Evolutionary conservation across 1,140 invertebrate species (phyloP), one percentile per base, ranked within the genome.

Genomic region (Musca domestica): DNA sequence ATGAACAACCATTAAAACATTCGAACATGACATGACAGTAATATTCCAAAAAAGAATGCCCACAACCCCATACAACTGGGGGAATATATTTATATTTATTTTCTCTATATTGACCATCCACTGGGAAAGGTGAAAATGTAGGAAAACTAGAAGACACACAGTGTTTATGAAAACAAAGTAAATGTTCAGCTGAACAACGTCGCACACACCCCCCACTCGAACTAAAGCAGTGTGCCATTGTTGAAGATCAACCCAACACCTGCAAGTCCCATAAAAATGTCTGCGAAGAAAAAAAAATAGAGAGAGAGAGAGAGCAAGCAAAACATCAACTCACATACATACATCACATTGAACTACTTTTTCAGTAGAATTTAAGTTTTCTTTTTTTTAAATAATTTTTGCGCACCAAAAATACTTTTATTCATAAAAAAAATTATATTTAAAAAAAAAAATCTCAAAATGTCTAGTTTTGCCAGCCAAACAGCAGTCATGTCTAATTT

Each of bases 341-440:
- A 41, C 34, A 41, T 61, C 30, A 61, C 56, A 61, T 61, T 61
- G 56, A 61, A 61, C 56, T 61, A 61, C 27, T 61, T 61, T 61
- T 61, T 41, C 34, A 34, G 27, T 41, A 20, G 34, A 61, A 30
- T 30, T 58, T 5, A 58, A 30, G 27, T 30, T 58, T 58, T 22
- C 12, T 52, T 52, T 52, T 52, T 52, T 52, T 52, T 52, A 48
- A 19, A 51, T 51, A 10, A 51, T 20, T 19, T 51, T 19, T 22
- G 20, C 17, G 20, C 48, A 51, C 48, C 12, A 19, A 51, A 19
- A 51, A 19, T 19, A 51, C 7, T 19, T 51, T 51, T 51, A 19
- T 51, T 51, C 20, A 19, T 51, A 19, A 19, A 19, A 46, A 46
- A 51, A 19, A 30, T 27, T n/a, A n/a, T 25, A 23, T 58, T 25